Evolutionary conservation across 2,888 invertebrate genomes (phyloP), one percentile per base, ranked within the genome.

Genomic region (Caenorhabditis sp.): DNA sequence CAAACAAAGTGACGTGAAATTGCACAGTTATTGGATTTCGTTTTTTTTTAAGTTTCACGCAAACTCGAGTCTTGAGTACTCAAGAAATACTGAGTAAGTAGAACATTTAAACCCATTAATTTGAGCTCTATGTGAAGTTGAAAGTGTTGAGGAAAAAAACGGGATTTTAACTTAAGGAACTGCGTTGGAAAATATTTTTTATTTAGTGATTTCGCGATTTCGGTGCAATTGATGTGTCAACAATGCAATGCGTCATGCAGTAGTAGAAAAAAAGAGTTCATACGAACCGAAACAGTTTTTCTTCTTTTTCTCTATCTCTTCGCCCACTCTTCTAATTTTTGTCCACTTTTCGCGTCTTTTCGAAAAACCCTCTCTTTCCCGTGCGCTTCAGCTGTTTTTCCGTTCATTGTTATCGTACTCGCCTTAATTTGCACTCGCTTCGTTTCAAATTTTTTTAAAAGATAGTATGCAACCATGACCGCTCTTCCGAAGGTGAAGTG

Each of bases 401-500:
- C 24, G 31, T 31, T 31, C 43, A 43, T 43, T 43, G 14, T 14
- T 43, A 17, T 43, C 14, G 12, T 43, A 14, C 14, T 14, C 17
- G 43, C 17, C 17, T 17, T 43, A 6, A 17, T 43, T 17, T 43
- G 17, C 43, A 17, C 43, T 43, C 17, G 14, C 26, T 17, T 27
- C 36, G 58, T 23, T 36, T 17, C 43, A 23, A 57, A 36, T 51
- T 21, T 19, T n/a, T 51, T 27, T 21, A 19, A 24, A 14, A 26
- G 14, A 26, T 54, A 62, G 62, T 12, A 43, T 24, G 19, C 53
- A 51, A 62, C 59, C 31, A 73, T 73, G 73, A 51, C 58, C 55
- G 51, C 59, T 23, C 49, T 69, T 26, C 68, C 73, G 61, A 66
- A 63, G 27, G 58, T 69, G 24, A 74, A 66, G 12, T 74, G 73